Evolutionary conservation across 2,797 vertebrate genomes (phyloP).

Genomic region (Squalus acanthias): DNA sequence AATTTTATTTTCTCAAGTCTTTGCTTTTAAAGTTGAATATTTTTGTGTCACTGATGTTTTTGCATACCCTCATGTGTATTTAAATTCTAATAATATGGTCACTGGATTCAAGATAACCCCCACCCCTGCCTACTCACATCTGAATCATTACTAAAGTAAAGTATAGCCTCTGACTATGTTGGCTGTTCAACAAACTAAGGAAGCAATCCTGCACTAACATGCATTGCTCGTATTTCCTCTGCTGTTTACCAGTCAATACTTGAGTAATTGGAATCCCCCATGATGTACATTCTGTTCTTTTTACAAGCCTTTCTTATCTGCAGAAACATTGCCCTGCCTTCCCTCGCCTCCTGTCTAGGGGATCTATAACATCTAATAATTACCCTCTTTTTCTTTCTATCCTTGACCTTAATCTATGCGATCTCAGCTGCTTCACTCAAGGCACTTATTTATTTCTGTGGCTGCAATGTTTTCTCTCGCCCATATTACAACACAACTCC

Average conservation of each 20-base stretch:
- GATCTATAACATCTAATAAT: not conserved
- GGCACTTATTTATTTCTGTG: not conserved
- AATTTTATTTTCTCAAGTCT: not conserved
- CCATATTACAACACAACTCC: not conserved
- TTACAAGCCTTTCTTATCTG: not conserved
- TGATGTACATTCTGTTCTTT: not conserved
- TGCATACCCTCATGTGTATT: not conserved
- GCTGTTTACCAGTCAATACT: not conserved
- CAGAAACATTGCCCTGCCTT: not conserved
- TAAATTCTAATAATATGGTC: not conserved
- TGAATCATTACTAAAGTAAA: not conserved
- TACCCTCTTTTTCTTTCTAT: not conserved
- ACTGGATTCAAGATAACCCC: not conserved
- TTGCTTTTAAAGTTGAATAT: not conserved
- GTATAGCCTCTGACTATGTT: not conserved
- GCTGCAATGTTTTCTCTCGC: not conserved
- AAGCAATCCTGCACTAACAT: not conserved
- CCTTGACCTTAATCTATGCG: not conserved
- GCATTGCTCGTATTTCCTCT: not conserved
- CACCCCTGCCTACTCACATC: not conserved
- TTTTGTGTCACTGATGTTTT: not conserved
- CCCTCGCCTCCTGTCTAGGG: not conserved
- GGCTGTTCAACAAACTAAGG: not conserved
- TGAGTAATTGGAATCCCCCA: not conserved
- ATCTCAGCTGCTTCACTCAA: not conserved